phyloP scores from a whole-genome alignment of 2,113 vertebrate species.

The Pavo muticus region DNA sequence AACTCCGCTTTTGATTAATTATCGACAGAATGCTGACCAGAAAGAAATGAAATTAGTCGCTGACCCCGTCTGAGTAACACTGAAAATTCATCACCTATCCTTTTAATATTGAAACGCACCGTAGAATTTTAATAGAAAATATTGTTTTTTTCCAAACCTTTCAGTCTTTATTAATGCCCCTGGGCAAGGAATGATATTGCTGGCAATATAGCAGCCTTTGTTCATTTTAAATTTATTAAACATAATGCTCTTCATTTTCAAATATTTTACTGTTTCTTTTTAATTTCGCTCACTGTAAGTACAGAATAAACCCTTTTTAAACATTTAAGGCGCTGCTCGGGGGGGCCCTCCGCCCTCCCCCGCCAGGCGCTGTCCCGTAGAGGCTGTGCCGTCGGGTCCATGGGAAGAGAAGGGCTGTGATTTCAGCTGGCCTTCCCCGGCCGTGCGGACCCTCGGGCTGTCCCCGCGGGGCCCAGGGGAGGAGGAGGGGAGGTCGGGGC shows the following conservation, averaged over 20 bases:
- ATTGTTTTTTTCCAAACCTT: conserved; percentile 83
- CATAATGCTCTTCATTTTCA: conserved; percentile 88
- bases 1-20: conserved; percentile 93
- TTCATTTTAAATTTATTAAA: conserved; percentile 91
- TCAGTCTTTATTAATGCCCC: conserved; percentile 89
- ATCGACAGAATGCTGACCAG: conserved; percentile 96
- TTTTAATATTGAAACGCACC: conserved; percentile 89
- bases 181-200: conserved; percentile 84
- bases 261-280: conserved; percentile 89
- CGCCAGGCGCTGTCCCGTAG: conserved; percentile 50
- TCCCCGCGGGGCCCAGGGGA: background rate
- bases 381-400: conserved; percentile 61
- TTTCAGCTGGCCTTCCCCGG: conserved; percentile 63
- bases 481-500: background rate
- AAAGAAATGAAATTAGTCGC: conserved; percentile 87
- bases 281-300: conserved; percentile 86
- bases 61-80: conserved; percentile 85
- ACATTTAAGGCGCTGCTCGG: conserved; percentile 79
- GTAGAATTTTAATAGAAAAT: conserved; percentile 88
- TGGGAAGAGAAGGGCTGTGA: conserved; percentile 71
- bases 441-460: conserved; percentile 41
- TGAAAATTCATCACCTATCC: conserved; percentile 87
- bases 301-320: conserved; percentile 85
- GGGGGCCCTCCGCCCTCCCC: conserved; percentile 1
- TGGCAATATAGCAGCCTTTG: conserved; percentile 84